These are phyloP conservation scores for Tiphia femorata DNA, from an alignment of 2,888 invertebrate species.

Conservation along the genomic window DNA sequence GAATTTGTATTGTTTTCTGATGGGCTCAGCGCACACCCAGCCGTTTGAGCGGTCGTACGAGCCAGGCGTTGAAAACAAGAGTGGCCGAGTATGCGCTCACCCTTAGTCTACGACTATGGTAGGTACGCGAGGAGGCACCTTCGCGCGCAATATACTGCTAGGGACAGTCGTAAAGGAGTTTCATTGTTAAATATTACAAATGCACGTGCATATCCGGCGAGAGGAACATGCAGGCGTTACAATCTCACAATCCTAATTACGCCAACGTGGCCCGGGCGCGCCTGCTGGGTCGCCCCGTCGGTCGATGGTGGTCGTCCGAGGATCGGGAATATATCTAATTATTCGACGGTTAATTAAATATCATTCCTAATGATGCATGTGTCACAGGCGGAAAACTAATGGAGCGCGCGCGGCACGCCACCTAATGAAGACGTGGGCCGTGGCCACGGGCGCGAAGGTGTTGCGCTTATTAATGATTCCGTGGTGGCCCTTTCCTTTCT, in stretches of 20 bases:
- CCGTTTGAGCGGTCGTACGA: too few species aligned
- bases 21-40: too few species aligned
- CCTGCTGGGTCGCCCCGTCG: constrained; percentile 29
- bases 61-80: too few species aligned
- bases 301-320: not conserved
- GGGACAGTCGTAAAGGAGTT: too few species aligned
- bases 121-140: too few species aligned
- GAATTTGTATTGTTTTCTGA: too few species aligned
- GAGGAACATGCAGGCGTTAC: constrained; percentile 45
- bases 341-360: constrained; percentile 51
- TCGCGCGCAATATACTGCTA: too few species aligned
- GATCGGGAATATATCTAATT: constrained; percentile 40
- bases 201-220: constrained; percentile 28
- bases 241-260: constrained; percentile 54
- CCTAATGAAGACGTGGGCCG: constrained; percentile 54
- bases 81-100: too few species aligned
- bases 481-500: constrained; percentile 3
- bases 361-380: constrained; percentile 49
- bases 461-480: constrained; percentile 49
- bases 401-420: constrained; percentile 27
- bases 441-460: constrained; percentile 42
- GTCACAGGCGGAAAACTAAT: constrained; percentile 48
- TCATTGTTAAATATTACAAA: constrained; percentile 1
- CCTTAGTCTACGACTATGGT: too few species aligned
- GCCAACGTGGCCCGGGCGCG: constrained; percentile 38